These are phyloP conservation scores for Poeciliopsis turrubarensis DNA, from an alignment of 2,113 vertebrate species.

Conservation along the genomic window DNA sequence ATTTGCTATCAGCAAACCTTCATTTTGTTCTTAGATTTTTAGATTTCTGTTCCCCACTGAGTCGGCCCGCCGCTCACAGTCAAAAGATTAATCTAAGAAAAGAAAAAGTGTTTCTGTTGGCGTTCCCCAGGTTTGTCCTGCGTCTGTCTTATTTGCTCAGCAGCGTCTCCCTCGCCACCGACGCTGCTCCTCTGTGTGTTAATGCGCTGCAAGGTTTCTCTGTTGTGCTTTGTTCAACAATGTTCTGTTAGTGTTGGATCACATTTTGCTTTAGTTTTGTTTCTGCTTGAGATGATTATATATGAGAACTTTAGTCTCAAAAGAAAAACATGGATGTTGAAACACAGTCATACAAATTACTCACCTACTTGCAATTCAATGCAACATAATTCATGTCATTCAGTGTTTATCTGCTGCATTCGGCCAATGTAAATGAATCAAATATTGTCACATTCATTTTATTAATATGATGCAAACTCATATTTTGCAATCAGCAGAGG, in stretches of 20 bases:
- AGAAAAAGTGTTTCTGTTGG: constrained; percentile 2
- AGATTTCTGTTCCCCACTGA: constrained; percentile 8
- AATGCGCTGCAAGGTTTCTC: constrained; percentile 16
- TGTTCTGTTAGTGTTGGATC: constrained; percentile 20
- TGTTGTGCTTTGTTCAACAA: constrained; percentile 20
- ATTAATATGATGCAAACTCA: neutral
- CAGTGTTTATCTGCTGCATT: neutral
- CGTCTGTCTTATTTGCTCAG: constrained; percentile 19
- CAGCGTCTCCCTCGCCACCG: neutral
- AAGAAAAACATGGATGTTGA: neutral
- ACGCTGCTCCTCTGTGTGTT: neutral
- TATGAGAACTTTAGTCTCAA: neutral
- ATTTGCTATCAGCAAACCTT: constrained; percentile 25
- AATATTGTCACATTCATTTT: no score
- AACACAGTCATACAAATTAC: neutral
- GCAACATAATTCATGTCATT: neutral
- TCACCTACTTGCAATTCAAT: neutral
- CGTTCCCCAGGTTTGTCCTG: constrained; percentile 2
- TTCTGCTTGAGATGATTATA: constrained; percentile 11
- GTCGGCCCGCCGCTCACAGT: neutral
- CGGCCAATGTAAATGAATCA: neutral
- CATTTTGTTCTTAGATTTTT: constrained; percentile 26
- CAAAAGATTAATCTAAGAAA: neutral
- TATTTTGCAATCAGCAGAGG: neutral
- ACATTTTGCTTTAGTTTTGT: constrained; percentile 5